phyloP scores from a whole-genome alignment of 2,113 vertebrate genomes.

The Oceanodroma tethys region DNA sequence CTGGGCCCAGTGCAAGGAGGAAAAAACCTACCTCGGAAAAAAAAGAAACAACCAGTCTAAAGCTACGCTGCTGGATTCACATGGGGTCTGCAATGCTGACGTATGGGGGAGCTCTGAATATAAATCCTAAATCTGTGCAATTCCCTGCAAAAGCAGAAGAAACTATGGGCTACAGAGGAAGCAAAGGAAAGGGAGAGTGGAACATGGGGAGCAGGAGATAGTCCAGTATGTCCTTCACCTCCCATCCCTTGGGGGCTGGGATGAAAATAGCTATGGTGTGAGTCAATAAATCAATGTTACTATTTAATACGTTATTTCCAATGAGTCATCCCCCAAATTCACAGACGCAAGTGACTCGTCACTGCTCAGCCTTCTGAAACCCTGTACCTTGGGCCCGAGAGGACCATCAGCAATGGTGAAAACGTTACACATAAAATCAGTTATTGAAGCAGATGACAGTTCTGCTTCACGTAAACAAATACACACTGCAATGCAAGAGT shows the following conservation, averaged over 20 bases:
- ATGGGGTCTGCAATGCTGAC: not conserved
- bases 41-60: not conserved
- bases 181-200: not conserved
- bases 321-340: not conserved
- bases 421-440: not conserved
- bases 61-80: not conserved
- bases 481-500: fast-evolving
- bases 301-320: not conserved
- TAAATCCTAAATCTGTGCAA: not conserved
- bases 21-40: not conserved
- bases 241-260: not conserved
- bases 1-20: not conserved
- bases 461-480: not conserved
- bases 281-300: not conserved
- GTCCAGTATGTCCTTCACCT: not conserved
- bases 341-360: not conserved
- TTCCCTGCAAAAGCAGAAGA: not conserved
- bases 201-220: not conserved
- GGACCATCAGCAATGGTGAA: fast-evolving
- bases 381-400: not conserved
- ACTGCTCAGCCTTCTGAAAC: not conserved
- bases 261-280: not conserved
- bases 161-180: not conserved
- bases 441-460: not conserved
- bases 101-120: not conserved